Base-by-base conservation (phyloP, 2,888 invertebrate species). In the Hirtodrosophila alboralis region DNA sequence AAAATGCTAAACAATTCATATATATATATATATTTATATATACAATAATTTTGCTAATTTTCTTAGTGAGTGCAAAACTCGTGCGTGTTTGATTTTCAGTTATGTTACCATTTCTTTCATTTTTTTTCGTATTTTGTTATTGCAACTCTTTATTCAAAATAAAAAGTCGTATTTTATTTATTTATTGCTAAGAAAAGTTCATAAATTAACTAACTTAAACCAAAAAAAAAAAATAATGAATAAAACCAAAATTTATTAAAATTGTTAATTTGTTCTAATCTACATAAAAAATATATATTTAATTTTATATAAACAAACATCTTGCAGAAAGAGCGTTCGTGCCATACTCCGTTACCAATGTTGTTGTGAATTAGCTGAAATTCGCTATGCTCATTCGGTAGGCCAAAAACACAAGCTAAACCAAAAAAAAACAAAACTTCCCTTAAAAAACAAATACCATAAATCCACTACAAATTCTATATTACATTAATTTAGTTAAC, bases 321-420 rank as follows among this genome's bases (percentile, higher is more conserved):
- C 87, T 90, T 90, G 89, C 90, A 91, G 91, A 90, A 91, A 91
- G 89, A 90, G 90, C 89, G 91, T 90, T 89, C 91, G 90, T 84
- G 90, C 90, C 89, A 89, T 90, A 84, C 90, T 91, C 79, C 91
- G 90, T 85, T 90, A 91, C 88, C 91, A 91, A 89, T 91, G 91
- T 91, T 91, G 91, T 91, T 91, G 91, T 88, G 90, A 90, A 89
- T 90, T 90, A 88, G 90, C 90, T 77, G 90, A 91, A 89, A 90
- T 90, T 88, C 90, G 90, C 89, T 90, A 90, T 87, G 87, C 90
- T 86, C 89, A 90, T 88, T 90, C 91, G 91, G 91, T 91, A 91
- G 90, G 90, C 89, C 80, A 87, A 73, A 75, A 73, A 79, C 66
- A 74, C 76, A 75, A 72, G 61, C 76, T 62, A 77, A 71, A 86